Evolutionary conservation across 2,888 invertebrate genomes (phyloP).

Genomic region (Hartigia nigra): DNA sequence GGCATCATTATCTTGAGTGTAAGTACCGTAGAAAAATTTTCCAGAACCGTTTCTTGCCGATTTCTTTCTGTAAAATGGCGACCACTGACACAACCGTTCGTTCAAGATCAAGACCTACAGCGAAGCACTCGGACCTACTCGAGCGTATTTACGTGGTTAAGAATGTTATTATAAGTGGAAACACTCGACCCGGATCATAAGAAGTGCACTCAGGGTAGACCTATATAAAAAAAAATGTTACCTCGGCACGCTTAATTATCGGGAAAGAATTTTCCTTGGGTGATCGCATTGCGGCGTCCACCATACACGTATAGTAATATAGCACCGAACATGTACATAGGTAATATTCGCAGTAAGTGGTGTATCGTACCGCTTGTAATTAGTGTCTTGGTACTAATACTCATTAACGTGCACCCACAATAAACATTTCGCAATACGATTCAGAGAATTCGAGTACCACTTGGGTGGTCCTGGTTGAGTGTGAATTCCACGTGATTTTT

Average conservation of each 20-base stretch:
- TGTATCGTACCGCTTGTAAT: constrained; percentile 30
- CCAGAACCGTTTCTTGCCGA: constrained; percentile 11
- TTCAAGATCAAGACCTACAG: constrained; percentile 52
- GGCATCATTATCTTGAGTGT: neutral
- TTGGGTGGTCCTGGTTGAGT: constrained; percentile 44
- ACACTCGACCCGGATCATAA: constrained; percentile 32
- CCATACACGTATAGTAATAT: neutral
- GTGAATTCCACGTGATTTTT: neutral
- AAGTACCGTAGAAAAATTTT: neutral
- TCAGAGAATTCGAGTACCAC: constrained; percentile 34
- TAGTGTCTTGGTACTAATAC: constrained; percentile 49
- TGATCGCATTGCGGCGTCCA: neutral
- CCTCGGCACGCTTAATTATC: neutral
- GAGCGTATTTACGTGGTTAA: constrained; percentile 58
- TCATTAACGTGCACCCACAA: constrained; percentile 46
- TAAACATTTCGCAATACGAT: constrained; percentile 51
- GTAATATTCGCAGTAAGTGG: neutral
- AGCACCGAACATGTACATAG: neutral
- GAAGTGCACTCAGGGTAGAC: neutral
- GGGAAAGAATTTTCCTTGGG: neutral
- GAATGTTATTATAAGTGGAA: constrained; percentile 60
- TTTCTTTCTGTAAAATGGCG: constrained; percentile 21
- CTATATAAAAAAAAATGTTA: neutral
- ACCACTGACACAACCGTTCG: constrained; percentile 36
- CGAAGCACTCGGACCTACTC: constrained; percentile 49